Base-by-base conservation (phyloP, 2,113 vertebrate species). In the Bufo gargarizans region DNA sequence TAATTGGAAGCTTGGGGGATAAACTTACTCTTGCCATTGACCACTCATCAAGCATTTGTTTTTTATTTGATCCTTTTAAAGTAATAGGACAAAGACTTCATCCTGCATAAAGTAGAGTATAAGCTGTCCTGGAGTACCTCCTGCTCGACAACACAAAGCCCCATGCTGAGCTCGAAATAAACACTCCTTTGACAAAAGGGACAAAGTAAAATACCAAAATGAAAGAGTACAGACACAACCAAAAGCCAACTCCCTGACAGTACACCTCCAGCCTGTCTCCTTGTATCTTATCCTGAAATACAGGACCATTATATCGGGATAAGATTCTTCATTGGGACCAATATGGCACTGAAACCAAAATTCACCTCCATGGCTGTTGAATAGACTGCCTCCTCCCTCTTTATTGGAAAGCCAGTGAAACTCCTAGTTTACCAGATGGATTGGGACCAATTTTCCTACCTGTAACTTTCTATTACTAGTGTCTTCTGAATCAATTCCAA, bases 271-370 rank as follows among this genome's bases (percentile, higher is more conserved):
- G 61, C 59, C 81, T 55, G 81, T 84, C 81, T 84, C 58, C 71
- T 88, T 78, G 47, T 22, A n/a, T 67, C 22, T 81, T 33, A 81
- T 81, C 77, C 86, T 61, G 22, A 69, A 89, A 33, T 49, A 78
- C 61, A 71, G 82, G 47, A 77, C 59, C n/a, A 65, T 59, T 58
- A 22, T 49, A 56, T 77, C 71, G 7, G 80, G 56, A 88, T 65
- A 22, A 76, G 79, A 72, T 55, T 69, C 43, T 78, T 78, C 49
- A 84, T 56, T 58, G 81, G 82, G 87, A 89, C 87, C 87, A 89
- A 89, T 47, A 89, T 84, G 82, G 72, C 81, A 33, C 72, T 77
- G 47, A 89, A 89, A 89, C 87, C 87, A 89, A 89, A 88, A 84
- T 76, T 89, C 82, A 77, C 49, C 72, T 88, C n/a, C 80, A 67